Evolutionary conservation across 1,140 invertebrate species (phyloP).

Genomic region (Drosophila oshimai): DNA sequence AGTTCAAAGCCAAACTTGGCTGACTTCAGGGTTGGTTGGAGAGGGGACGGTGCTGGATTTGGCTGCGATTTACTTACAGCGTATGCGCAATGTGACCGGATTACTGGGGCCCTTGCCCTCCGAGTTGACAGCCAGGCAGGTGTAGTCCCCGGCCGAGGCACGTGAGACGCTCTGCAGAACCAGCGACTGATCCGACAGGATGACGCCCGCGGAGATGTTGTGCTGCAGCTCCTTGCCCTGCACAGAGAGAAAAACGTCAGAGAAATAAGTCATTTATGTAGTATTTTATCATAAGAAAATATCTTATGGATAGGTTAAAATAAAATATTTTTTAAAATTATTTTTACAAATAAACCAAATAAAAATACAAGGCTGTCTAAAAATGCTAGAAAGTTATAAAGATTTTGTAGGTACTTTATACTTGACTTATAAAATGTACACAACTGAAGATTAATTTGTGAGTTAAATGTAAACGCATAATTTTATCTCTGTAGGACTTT

Average conservation of each 20-base stretch:
- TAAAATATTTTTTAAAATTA: no score
- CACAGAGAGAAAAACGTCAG: neutral
- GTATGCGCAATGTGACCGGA: conserved; percentile 89
- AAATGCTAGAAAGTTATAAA: no score
- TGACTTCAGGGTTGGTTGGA: conserved; percentile 1
- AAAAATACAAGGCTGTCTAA: no score
- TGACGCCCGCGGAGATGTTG: conserved; percentile 89
- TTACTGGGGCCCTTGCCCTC: conserved; percentile 92
- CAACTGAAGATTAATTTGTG: no score
- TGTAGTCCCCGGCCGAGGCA: conserved; percentile 91
- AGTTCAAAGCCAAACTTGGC: conserved; percentile 70
- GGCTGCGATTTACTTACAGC: conserved; percentile 88
- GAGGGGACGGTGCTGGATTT: conserved; percentile 3
- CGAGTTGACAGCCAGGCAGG: conserved; percentile 90
- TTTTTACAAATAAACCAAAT: no score
- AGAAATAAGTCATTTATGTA: neutral
- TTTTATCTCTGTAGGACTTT: no score
- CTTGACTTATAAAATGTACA: no score
- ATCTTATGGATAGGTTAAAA: neutral
- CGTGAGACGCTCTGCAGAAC: conserved; percentile 92
- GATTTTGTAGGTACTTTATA: no score
- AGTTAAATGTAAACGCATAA: no score
- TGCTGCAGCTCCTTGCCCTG: conserved; percentile 91
- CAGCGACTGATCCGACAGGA: conserved; percentile 91
- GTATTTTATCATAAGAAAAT: neutral